Base-by-base conservation (phyloP, 2,113 vertebrate species). In the Centrocercus urophasianus region DNA sequence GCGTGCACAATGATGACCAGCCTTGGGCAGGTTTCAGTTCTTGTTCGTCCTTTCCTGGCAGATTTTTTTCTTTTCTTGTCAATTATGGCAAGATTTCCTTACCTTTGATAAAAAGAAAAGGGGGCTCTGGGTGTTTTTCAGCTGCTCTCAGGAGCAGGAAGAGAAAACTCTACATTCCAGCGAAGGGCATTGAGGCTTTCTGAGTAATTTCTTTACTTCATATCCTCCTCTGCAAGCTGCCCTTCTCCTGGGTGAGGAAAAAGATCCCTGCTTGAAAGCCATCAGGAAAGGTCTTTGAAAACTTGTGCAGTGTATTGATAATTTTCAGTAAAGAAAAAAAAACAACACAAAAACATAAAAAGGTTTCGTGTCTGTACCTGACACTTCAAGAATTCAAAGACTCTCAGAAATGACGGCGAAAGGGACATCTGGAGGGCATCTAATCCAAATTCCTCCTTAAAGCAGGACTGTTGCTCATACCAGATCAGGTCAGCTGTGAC, bases 21-120 rank as follows among this genome's bases (percentile, higher is more conserved):
- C 63, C 73, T 88, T 90, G 52, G n/a, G 45, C 61, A 89, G 69
- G 30, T 40, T 84, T 81, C 11, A 40, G 22, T 86, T 91, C 15
- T 90, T 6, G 2, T 9, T 88, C 32, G 38, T 52, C 38, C 52
- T 48, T 83, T 91, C 91, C 60, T 88, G 40, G 15, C 56, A 89
- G 67, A 42, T 16, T 18, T 17, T 25, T 48, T 50, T 36, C 18
- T 80, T 60, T 66, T 59, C 38, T 86, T 73, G 38, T 16, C 34
- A 72, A 12, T 83, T 66, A 61, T 86, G 77, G 52, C 40, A 93
- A 43, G 8, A 38, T 11, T n/a, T 64, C 57, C 2, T 24, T 75
- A 6, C 30, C 38, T 80, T 47, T 74, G 14, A 57, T 24, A 90
- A 71, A 5, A 47, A 69, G 25, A 75, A 69, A 54, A 64, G 45